phyloP scores from a whole-genome alignment of 2,113 vertebrate species.

The Psephotus haematonotus region DNA sequence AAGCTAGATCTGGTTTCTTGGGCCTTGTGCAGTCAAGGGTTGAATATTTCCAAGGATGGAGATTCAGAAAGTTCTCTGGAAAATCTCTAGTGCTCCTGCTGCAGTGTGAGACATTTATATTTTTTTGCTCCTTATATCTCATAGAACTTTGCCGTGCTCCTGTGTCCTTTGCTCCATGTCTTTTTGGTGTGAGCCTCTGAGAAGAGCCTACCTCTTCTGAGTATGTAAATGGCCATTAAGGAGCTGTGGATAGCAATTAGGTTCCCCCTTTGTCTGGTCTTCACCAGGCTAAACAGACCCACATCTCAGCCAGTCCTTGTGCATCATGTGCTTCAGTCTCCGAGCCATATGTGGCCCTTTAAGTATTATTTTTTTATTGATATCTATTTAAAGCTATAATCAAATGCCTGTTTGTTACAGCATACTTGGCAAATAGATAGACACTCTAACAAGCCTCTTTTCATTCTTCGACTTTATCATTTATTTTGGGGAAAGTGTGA shows the following conservation, averaged over 20 bases:
- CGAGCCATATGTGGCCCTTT: background rate
- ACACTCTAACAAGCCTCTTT: background rate
- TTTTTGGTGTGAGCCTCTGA: background rate
- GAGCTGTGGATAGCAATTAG: background rate
- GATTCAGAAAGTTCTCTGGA: background rate
- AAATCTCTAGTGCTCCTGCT: background rate
- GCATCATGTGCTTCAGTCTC: background rate
- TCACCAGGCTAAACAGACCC: background rate
- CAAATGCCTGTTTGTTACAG: background rate
- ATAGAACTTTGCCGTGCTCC: background rate
- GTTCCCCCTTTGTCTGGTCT: background rate
- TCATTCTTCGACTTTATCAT: background rate
- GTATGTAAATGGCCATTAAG: background rate
- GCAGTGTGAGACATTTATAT: background rate
- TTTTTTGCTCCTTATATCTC: background rate
- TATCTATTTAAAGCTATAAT: background rate
- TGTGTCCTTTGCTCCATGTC: background rate
- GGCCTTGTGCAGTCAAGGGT: background rate
- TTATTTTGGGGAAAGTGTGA: conserved; percentile 15
- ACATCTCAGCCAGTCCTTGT: background rate
- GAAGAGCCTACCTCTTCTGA: background rate
- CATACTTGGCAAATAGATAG: background rate
- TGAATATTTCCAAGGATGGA: background rate
- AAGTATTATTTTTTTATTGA: background rate
- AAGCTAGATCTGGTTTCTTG: background rate